Evolutionary conservation across 2,888 invertebrate genomes (phyloP).

Genomic region (Eupithecia pulchellata): DNA sequence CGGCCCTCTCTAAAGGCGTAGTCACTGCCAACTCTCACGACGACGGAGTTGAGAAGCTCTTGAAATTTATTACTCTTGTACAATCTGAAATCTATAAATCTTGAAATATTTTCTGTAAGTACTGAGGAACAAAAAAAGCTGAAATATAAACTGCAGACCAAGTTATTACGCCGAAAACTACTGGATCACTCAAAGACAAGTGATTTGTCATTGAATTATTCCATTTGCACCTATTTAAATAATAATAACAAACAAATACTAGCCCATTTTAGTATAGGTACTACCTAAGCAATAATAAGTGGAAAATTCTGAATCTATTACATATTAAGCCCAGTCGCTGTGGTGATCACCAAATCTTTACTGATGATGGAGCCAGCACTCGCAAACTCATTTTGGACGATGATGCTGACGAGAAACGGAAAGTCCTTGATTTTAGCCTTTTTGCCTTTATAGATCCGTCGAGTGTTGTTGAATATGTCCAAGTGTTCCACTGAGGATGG

Average conservation of each 20-base stretch:
- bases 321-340: slow-evolving; percentile 61
- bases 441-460: slow-evolving; percentile 51
- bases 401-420: slow-evolving; percentile 58
- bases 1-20: slow-evolving; percentile 49
- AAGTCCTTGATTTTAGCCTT: slow-evolving; percentile 43
- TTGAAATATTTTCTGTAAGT: neutral
- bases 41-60: slow-evolving; percentile 42
- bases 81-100: slow-evolving; percentile 42
- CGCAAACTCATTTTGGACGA: slow-evolving; percentile 47
- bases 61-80: slow-evolving; percentile 45
- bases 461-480: slow-evolving; percentile 24
- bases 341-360: slow-evolving; percentile 55
- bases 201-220: neutral
- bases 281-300: neutral
- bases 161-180: neutral
- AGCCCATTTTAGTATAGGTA: no score
- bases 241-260: no score
- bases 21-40: slow-evolving; percentile 56
- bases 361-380: slow-evolving; percentile 59
- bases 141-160: neutral
- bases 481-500: slow-evolving; percentile 29
- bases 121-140: neutral
- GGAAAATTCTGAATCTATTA: slow-evolving; percentile 44
- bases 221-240: no score
- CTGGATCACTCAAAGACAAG: neutral